Conservation (phyloP, 2,113 vertebrate genomes). For the Spizaetus ornatus region DNA sequence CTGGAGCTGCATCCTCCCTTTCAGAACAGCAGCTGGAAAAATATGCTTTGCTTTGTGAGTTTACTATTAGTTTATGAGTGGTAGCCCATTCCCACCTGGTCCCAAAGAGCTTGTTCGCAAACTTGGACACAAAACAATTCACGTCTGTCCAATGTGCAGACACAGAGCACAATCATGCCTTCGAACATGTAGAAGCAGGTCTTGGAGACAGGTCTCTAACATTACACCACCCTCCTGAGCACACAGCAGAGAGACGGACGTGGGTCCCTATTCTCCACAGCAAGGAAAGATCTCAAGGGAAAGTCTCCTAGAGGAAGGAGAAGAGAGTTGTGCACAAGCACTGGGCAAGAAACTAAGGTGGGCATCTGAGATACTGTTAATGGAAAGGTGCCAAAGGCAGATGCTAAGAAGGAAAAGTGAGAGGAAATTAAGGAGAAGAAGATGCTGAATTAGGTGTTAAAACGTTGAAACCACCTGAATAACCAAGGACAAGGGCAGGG, state of each 20-base stretch:
- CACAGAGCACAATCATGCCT: neutral
- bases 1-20: neutral
- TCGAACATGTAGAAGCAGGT: neutral
- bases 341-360: neutral
- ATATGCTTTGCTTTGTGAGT: neutral
- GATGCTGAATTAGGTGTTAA: neutral
- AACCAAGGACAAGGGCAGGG: neutral
- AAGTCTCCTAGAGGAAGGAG: neutral
- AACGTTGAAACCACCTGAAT: neutral
- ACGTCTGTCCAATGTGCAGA: neutral
- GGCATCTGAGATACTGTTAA: neutral
- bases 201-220: neutral
- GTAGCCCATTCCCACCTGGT: neutral
- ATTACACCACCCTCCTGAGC: rapidly evolving
- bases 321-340: neutral
- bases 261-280: neutral
- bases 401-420: neutral
- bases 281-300: neutral
- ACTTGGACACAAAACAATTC: neutral
- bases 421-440: neutral
- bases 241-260: neutral
- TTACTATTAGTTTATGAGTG: neutral
- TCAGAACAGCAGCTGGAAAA: neutral
- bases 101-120: neutral
- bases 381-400: neutral